Percentiles rank a stretch among this genome's conserved stretches.
phyloP scores from a whole-genome alignment of 2,888 invertebrate genomes.

The Cheiracanthium punctorium region DNA sequence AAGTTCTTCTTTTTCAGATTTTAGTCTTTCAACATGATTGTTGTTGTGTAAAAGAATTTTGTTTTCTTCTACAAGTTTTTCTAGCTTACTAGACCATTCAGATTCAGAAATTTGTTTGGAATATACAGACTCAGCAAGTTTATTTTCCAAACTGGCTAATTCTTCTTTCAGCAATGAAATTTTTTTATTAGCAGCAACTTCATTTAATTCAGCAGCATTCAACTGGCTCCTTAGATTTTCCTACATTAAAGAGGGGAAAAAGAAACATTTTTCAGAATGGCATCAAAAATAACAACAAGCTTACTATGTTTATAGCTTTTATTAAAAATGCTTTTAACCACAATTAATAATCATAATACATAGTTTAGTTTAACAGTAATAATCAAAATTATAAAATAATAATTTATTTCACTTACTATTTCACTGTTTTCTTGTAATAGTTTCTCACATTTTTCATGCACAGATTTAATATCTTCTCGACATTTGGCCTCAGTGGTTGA shows the following conservation, averaged over 20 bases:
- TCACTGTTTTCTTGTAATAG: constrained; percentile 40
- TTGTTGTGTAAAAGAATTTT: constrained; percentile 14
- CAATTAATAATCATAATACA: too few species aligned
- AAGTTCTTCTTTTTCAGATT: constrained; percentile 50
- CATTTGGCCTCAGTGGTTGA: constrained; percentile 54
- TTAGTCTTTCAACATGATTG: constrained; percentile 37
- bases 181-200: constrained; percentile 53
- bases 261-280: too few species aligned
- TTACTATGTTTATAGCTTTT: too few species aligned
- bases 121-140: constrained; percentile 6
- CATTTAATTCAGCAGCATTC: constrained; percentile 52
- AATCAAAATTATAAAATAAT: not conserved
- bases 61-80: constrained; percentile 51
- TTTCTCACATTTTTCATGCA: constrained; percentile 42
- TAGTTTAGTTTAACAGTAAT: too few species aligned
- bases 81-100: constrained; percentile 19
- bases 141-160: constrained; percentile 36
- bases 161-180: constrained; percentile 48
- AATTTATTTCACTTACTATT: constrained; percentile 29
- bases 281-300: too few species aligned
- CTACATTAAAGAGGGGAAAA: too few species aligned
- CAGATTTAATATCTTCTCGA: constrained; percentile 47
- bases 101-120: constrained; percentile 18
- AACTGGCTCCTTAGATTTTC: constrained; percentile 63
- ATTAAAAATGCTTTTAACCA: too few species aligned